A percentile compares a stretch with the other conserved stretches of the same genome.
Conservation (phyloP, 2,797 vertebrate species). For the Otolemur crassicaudatus region DNA sequence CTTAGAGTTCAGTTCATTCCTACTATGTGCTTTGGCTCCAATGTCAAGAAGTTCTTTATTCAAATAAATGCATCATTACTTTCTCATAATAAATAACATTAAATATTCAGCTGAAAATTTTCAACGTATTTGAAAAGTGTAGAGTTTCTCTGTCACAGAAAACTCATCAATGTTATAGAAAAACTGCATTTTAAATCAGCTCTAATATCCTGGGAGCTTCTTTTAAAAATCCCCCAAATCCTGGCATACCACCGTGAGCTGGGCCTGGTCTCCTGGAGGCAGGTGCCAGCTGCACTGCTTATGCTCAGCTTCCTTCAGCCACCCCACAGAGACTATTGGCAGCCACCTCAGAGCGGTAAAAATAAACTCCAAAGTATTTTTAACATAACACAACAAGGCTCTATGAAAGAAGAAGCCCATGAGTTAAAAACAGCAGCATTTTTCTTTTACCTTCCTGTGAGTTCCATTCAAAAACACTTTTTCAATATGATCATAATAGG, state of each 20-base stretch:
- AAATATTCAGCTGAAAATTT: constrained; percentile 48
- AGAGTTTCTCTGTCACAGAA: constrained; percentile 4
- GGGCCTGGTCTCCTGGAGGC: not conserved
- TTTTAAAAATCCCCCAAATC: constrained; percentile 65
- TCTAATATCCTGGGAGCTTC: constrained; percentile 54
- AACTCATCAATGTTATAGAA: constrained; percentile 55
- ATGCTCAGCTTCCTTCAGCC: not conserved
- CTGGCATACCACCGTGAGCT: constrained; percentile 53
- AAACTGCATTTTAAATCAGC: constrained; percentile 45
- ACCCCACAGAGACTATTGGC: not conserved
- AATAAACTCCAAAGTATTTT: constrained; percentile 78
- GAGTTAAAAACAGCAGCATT: constrained; percentile 74
- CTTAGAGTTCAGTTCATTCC: constrained; percentile 20
- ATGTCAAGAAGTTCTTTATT: not conserved
- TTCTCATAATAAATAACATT: constrained; percentile 3
- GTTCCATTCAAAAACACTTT: constrained; percentile 97
- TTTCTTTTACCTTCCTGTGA: constrained; percentile 93
- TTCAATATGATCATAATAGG: constrained; percentile 99
- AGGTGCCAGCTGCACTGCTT: not conserved
- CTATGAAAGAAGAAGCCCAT: constrained; percentile 61
- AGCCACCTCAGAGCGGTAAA: constrained; percentile 58
- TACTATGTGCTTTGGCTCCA: not conserved
- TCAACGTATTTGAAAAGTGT: constrained; percentile 4
- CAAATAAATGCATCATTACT: constrained; percentile 10
- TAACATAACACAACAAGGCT: constrained; percentile 69